phyloP scores from a whole-genome alignment of 92 coral and sea anemone species.

The Micromussa lordhowensis region DNA sequence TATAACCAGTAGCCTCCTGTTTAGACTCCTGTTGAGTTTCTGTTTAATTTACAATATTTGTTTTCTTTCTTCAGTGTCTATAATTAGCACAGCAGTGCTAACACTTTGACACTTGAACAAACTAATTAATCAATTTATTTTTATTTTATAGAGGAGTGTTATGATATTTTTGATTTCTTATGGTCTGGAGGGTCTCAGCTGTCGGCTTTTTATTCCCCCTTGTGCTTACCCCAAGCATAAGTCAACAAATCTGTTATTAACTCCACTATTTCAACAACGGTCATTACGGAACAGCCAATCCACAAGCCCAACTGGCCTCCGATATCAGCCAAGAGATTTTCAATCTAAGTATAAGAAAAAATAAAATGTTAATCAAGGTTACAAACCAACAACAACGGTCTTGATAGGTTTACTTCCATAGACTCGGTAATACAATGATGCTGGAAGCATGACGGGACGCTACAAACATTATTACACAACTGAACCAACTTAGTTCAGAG shows the following conservation, averaged over 20 bases:
- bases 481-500: no score
- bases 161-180: not conserved
- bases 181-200: not conserved
- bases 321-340: constrained; percentile 52
- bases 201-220: not conserved
- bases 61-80: no score
- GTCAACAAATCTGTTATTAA: constrained; percentile 13
- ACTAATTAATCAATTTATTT: no score
- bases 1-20: not conserved
- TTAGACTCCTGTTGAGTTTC: not conserved
- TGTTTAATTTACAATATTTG: no score
- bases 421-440: not conserved
- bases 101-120: no score
- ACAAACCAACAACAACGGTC: not conserved
- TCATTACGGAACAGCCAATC: constrained; percentile 56
- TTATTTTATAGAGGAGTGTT: not conserved
- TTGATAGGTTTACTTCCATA: not conserved
- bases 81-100: no score
- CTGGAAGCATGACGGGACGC: not conserved
- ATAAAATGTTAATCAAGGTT: not conserved
- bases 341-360: constrained; percentile 16
- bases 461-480: not conserved
- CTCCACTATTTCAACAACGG: constrained; percentile 40
- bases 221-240: constrained; percentile 25
- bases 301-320: constrained; percentile 57